Conservation (phyloP, 2,797 vertebrate species). For the Poeciliopsis gracilis region DNA sequence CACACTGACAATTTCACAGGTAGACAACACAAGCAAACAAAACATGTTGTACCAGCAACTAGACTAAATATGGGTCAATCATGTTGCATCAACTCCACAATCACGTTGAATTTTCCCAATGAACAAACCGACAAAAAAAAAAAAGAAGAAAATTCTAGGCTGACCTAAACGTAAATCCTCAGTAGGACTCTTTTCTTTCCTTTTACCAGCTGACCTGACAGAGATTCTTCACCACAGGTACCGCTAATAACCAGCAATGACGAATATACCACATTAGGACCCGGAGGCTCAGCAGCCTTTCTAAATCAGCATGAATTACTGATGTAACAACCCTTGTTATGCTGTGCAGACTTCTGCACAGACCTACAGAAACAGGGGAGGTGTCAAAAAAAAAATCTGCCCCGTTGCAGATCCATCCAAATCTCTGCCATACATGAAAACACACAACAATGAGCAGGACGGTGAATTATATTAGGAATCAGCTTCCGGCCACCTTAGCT, state of each 20-base stretch:
- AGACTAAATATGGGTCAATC: not conserved
- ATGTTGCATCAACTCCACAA: not conserved
- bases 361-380: not conserved
- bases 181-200: not conserved
- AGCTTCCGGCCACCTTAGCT: not conserved
- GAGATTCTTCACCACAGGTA: not conserved
- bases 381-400: not conserved
- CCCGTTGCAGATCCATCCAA: not conserved
- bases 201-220: not conserved
- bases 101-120: not conserved
- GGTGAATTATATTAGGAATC: conserved; percentile 3
- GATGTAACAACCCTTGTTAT: not conserved
- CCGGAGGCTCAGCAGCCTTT: conserved; percentile 14
- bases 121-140: not conserved
- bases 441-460: not conserved
- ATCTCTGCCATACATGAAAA: not conserved
- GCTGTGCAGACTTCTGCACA: conserved; percentile 1
- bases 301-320: conserved; percentile 9
- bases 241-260: not conserved
- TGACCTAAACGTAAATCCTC: not conserved
- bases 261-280: conserved; percentile 1
- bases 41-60: not conserved
- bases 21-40: not conserved
- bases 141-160: not conserved
- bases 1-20: not conserved